A percentile compares a stretch with the other conserved stretches of the same genome.
These are phyloP conservation scores for Selenia dentaria DNA, from an alignment of 2,888 invertebrate genomes.

Conservation along the genomic window DNA sequence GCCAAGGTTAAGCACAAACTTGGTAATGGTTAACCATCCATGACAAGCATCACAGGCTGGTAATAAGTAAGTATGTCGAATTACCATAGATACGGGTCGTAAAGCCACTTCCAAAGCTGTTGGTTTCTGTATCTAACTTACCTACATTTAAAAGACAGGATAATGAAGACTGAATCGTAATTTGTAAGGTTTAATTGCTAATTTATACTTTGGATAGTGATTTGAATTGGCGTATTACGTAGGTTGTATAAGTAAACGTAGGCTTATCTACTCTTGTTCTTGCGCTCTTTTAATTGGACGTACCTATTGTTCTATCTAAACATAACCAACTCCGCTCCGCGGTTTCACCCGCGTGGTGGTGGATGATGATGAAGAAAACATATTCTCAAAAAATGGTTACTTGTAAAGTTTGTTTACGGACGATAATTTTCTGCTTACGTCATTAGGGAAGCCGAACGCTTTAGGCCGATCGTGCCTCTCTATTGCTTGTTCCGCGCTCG, in stretches of 20 bases:
- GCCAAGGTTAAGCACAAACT: slow-evolving; percentile 2
- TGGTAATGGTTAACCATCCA: slow-evolving; percentile 1
- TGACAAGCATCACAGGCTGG: not conserved
- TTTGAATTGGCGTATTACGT: slow-evolving; percentile 8
- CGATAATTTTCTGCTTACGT: too few species aligned
- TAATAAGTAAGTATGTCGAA: slow-evolving; percentile 6
- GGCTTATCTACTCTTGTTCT: too few species aligned
- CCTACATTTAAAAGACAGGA: slow-evolving; percentile 2
- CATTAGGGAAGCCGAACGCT: too few species aligned
- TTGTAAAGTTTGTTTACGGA: too few species aligned
- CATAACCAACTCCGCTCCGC: too few species aligned
- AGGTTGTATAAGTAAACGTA: not conserved
- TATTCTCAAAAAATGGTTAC: too few species aligned
- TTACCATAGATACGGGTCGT: slow-evolving; percentile 21
- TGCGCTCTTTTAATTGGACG: too few species aligned
- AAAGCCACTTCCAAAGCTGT: slow-evolving; percentile 11
- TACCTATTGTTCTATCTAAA: too few species aligned
- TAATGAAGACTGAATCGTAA: slow-evolving; percentile 4
- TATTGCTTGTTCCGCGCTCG: too few species aligned
- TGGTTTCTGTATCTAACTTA: not conserved
- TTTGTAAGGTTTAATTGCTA: slow-evolving; percentile 11
- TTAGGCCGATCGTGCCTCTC: too few species aligned
- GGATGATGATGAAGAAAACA: too few species aligned
- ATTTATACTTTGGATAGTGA: slow-evolving; percentile 11
- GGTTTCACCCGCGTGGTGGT: too few species aligned